A percentile compares a stretch with the other conserved stretches of the same genome.
These are phyloP conservation scores for Arion vulgaris DNA, from an alignment of 1,140 invertebrate genomes.

Conservation along the genomic window DNA sequence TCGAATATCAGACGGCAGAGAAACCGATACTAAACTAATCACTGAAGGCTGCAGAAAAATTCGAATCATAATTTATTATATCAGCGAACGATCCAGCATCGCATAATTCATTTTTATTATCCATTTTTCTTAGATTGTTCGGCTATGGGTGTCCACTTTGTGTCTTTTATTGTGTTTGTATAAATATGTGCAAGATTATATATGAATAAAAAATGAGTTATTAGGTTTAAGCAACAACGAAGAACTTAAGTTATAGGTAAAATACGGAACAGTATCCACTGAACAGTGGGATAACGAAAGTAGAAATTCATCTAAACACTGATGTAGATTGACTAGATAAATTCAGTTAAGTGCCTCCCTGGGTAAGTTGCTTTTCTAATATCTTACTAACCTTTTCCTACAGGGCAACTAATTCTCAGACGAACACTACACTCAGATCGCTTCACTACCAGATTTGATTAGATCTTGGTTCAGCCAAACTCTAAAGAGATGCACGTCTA, in stretches of 20 bases:
- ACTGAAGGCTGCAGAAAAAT: neutral
- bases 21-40: slow-evolving; percentile 30
- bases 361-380: slow-evolving; percentile 15
- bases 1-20: slow-evolving; percentile 3
- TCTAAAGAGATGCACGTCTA: slow-evolving; percentile 39
- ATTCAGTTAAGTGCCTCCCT: slow-evolving; percentile 30
- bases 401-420: slow-evolving; percentile 29
- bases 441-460: slow-evolving; percentile 41
- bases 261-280: neutral
- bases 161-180: too few relatives aligned
- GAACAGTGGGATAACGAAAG: neutral
- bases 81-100: neutral
- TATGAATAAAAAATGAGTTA: too few relatives aligned
- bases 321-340: slow-evolving; percentile 26
- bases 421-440: slow-evolving; percentile 16
- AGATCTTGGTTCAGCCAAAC: neutral
- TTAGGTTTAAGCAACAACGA: too few relatives aligned
- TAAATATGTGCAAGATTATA: too few relatives aligned
- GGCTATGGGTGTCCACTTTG: too few relatives aligned
- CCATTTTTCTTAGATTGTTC: neutral
- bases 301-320: neutral
- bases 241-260: too few relatives aligned
- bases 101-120: neutral
- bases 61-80: slow-evolving; percentile 26
- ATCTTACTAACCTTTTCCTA: slow-evolving; percentile 32